These are phyloP conservation scores for Piprites chloris DNA, from an alignment of 2,113 vertebrate genomes.

Conservation along the genomic window DNA sequence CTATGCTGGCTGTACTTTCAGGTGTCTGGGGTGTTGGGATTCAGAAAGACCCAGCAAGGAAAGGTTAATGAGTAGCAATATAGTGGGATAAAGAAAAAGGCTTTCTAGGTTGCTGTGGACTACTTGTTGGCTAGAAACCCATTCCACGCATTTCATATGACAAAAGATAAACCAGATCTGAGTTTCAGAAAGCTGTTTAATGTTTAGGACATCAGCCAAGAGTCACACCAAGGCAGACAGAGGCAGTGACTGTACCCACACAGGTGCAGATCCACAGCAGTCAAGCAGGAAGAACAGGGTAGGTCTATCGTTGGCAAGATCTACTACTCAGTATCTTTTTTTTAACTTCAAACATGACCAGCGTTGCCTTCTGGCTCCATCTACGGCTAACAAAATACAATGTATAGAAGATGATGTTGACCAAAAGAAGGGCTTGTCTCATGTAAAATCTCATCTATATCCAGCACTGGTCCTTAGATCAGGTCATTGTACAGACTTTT, in stretches of 20 bases:
- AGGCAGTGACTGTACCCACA: neutral
- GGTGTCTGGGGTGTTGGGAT: neutral
- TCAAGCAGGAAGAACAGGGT: neutral
- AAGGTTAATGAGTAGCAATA: neutral
- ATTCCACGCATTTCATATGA: neutral
- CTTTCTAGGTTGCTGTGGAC: neutral
- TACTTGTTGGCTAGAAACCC: neutral
- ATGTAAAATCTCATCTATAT: neutral
- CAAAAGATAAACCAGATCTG: neutral
- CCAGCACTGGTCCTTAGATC: neutral
- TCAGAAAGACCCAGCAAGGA: neutral
- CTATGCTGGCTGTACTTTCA: neutral
- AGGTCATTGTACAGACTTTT: neutral
- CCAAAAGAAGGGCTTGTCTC: neutral
- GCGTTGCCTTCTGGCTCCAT: neutral
- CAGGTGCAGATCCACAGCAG: neutral
- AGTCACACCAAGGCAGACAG: neutral
- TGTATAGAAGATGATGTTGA: neutral
- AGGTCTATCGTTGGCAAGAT: neutral
- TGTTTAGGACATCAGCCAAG: neutral
- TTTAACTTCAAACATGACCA: neutral
- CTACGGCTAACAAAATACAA: neutral
- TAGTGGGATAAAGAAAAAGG: neutral
- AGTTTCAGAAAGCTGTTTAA: neutral
- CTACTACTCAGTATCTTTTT: neutral